A percentile compares a stretch with the other conserved stretches of the same genome.
phyloP scores from a whole-genome alignment of 2,888 invertebrate species.

The Tenthredo scrophulariae region DNA sequence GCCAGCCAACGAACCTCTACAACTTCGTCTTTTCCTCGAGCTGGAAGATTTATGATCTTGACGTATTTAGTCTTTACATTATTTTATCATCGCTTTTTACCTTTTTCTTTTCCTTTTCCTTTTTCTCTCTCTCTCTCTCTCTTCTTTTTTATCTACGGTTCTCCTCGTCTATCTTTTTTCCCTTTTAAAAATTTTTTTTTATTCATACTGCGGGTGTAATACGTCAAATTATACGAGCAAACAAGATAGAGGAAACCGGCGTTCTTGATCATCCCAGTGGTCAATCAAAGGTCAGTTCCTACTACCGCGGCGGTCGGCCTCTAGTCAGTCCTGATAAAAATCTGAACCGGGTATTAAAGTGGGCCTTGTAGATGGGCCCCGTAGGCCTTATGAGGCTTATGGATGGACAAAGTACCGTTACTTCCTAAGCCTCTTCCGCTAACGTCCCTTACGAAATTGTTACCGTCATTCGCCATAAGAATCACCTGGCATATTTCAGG shows the following conservation, averaged over 20 bases:
- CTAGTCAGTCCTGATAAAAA: slow-evolving; percentile 44
- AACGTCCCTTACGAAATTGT: slow-evolving; percentile 39
- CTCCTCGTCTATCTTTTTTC: neutral
- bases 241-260: slow-evolving; percentile 41
- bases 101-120: neutral
- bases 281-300: slow-evolving; percentile 50
- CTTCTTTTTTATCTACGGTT: neutral
- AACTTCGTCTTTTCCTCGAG: slow-evolving; percentile 23
- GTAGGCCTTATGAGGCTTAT: slow-evolving; percentile 23
- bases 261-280: slow-evolving; percentile 46
- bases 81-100: slow-evolving; percentile 21
- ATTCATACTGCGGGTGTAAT: neutral
- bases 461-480: neutral
- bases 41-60: slow-evolving; percentile 37
- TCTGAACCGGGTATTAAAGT: slow-evolving; percentile 46
- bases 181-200: neutral
- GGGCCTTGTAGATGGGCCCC: slow-evolving; percentile 48
- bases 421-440: slow-evolving; percentile 41
- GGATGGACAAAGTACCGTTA: slow-evolving; percentile 48
- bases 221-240: slow-evolving; percentile 38
- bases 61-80: slow-evolving; percentile 37
- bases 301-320: slow-evolving; percentile 43
- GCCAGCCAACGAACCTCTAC: slow-evolving; percentile 34
- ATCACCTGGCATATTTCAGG: neutral
- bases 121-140: neutral